These are phyloP conservation scores for Temnothorax rugatulus DNA, from an alignment of 2,888 invertebrate species.

Conservation along the genomic window DNA sequence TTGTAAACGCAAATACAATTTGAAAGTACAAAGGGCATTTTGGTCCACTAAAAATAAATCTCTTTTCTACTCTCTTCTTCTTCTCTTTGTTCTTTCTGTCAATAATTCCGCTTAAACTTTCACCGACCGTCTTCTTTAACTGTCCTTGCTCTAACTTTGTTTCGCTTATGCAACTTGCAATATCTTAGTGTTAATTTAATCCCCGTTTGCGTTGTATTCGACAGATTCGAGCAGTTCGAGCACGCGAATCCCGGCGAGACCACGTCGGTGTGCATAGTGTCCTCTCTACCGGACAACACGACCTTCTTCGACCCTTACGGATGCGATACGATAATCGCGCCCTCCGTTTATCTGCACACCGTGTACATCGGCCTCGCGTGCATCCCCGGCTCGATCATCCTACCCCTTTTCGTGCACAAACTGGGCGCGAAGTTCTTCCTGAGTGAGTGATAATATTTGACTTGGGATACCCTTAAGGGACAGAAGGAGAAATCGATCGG, in stretches of 20 bases:
- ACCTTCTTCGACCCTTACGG: conserved; percentile 87
- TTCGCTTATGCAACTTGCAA: neutral
- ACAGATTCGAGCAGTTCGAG: conserved; percentile 92
- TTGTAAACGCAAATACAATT: neutral
- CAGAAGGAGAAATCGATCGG: too few relatives aligned
- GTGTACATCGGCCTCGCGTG: conserved; percentile 93
- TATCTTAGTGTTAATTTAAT: neutral
- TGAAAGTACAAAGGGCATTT: neutral
- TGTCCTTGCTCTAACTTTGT: neutral
- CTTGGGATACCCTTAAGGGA: neutral
- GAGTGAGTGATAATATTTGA: conserved; percentile 87
- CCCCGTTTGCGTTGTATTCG: conserved; percentile 78
- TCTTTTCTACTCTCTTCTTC: neutral
- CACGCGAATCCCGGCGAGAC: conserved; percentile 89
- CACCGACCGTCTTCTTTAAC: neutral
- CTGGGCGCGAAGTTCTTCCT: conserved; percentile 94
- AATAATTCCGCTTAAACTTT: neutral
- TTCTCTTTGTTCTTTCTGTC: neutral
- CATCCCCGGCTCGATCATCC: conserved; percentile 93
- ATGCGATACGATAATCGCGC: conserved; percentile 89
- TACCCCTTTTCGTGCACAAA: conserved; percentile 93
- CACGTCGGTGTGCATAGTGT: conserved; percentile 93
- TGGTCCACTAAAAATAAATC: neutral
- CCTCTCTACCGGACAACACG: conserved; percentile 87
- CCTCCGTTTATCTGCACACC: conserved; percentile 91